Conservation (phyloP, 2,797 vertebrate genomes). For the Euphonia xanthogaster region DNA sequence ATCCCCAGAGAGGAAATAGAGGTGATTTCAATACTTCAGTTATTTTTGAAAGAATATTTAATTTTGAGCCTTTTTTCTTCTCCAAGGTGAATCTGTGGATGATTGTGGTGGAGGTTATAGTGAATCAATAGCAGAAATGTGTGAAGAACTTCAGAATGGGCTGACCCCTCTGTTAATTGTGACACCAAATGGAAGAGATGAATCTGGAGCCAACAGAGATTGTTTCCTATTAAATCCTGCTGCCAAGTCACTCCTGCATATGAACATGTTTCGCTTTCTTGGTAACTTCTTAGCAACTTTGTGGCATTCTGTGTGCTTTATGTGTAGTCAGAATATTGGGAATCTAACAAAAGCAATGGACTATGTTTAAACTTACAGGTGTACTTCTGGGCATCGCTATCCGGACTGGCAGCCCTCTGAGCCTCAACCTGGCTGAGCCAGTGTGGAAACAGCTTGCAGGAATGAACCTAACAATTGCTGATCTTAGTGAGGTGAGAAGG, state of each 20-base stretch:
- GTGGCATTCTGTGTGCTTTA: not conserved
- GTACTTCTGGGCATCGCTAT: conserved; percentile 96
- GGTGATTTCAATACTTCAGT: not conserved
- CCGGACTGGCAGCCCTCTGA: conserved; percentile 95
- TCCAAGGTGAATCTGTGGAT: conserved; percentile 94
- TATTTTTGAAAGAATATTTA: not conserved
- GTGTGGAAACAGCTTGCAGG: conserved; percentile 99
- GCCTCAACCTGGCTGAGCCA: conserved; percentile 95
- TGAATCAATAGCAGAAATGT: conserved; percentile 98
- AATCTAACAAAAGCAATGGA: not conserved
- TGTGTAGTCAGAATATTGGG: not conserved
- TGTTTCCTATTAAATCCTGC: conserved; percentile 96
- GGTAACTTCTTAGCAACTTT: conserved; percentile 74
- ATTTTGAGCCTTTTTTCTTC: not conserved
- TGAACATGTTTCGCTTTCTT: conserved; percentile 98
- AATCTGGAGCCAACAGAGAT: conserved; percentile 97
- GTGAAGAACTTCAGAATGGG: conserved; percentile 97
- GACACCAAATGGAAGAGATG: conserved; percentile 96
- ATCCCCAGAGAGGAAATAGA: not conserved
- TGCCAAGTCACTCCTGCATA: conserved; percentile 90
- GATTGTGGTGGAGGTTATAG: conserved; percentile 98
- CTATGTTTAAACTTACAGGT: conserved; percentile 71
- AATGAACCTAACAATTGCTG: conserved; percentile 98
- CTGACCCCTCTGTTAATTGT: conserved; percentile 96
- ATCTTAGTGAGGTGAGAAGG: conserved; percentile 92